These are phyloP conservation scores for Edolisoma coerulescens DNA, from an alignment of 2,113 vertebrate species.

Conservation along the genomic window DNA sequence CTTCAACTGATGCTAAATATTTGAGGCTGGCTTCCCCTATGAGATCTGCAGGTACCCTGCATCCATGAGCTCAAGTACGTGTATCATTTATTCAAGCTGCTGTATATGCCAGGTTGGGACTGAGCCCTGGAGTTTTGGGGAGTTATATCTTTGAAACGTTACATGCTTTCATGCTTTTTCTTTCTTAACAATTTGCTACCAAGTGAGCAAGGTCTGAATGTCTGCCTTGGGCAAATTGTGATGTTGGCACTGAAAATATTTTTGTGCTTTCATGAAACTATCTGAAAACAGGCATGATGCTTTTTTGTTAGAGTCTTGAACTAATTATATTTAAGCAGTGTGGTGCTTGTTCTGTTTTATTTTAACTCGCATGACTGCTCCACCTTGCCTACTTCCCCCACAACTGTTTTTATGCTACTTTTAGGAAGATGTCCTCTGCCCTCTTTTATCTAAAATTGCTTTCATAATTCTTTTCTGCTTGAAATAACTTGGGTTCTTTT, in stretches of 20 bases:
- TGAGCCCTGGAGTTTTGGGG: neutral
- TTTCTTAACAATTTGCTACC: neutral
- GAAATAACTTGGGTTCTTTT: neutral
- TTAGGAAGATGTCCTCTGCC: neutral
- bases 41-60: neutral
- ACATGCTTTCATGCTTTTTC: neutral
- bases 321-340: neutral
- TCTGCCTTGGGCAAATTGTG: neutral
- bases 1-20: neutral
- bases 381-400: neutral
- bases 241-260: neutral
- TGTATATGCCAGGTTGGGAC: neutral
- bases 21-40: neutral
- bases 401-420: neutral
- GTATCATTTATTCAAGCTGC: neutral
- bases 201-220: neutral
- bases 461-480: slow-evolving; percentile 17
- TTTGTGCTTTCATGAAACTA: neutral
- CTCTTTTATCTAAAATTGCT: neutral
- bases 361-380: neutral
- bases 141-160: neutral
- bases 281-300: neutral
- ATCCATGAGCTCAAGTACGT: neutral
- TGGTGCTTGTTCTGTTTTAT: neutral
- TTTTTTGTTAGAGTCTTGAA: neutral